Conservation (phyloP, 2,113 vertebrate species). For the Oncorhynchus mykiss region DNA sequence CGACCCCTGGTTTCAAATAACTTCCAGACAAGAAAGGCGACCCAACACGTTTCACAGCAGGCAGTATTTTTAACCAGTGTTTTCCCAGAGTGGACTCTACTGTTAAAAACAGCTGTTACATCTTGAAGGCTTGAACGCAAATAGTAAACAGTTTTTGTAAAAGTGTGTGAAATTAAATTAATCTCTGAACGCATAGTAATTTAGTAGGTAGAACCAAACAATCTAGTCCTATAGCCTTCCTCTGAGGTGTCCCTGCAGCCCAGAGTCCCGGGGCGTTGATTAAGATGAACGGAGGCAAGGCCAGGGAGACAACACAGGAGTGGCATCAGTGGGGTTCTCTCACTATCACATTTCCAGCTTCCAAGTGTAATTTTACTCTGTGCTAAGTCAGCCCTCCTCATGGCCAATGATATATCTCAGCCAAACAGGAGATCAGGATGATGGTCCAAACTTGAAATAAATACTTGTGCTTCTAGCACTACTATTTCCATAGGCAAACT, state of each 20-base stretch:
- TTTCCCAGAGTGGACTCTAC: constrained; percentile 42
- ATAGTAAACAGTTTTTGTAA: too few relatives aligned
- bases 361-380: constrained; percentile 70
- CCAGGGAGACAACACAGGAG: constrained; percentile 58
- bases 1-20: constrained; percentile 28
- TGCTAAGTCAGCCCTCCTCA: constrained; percentile 59
- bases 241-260: not conserved
- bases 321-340: constrained; percentile 37
- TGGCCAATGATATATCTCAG: constrained; percentile 31
- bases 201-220: too few relatives aligned
- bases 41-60: not conserved
- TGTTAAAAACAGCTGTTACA: not conserved
- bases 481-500: constrained; percentile 42
- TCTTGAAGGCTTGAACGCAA: not conserved
- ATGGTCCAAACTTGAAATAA: constrained; percentile 58
- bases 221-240: constrained; percentile 4
- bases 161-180: too few relatives aligned
- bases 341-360: constrained; percentile 63
- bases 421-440: constrained; percentile 38
- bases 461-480: constrained; percentile 31
- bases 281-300: constrained; percentile 49
- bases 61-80: constrained; percentile 2
- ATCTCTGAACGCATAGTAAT: too few relatives aligned
- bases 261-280: constrained; percentile 39
- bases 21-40: constrained; percentile 26